phyloP scores from a whole-genome alignment of 2,797 vertebrate species.

The Spea hammondii region DNA sequence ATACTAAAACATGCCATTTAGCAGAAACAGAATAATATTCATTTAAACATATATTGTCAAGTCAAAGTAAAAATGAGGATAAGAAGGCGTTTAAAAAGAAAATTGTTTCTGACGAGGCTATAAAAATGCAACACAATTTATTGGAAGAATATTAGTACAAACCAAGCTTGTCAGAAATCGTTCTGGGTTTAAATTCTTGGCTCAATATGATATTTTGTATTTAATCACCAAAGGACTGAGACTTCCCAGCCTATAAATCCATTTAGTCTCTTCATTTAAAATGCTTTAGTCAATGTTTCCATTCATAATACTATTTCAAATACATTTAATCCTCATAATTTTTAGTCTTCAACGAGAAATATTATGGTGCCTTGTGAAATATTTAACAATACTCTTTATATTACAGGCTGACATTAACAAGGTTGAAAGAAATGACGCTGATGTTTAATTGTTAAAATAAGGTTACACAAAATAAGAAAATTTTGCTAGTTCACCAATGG shows the following conservation, averaged over 20 bases:
- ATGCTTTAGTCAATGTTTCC: constrained; percentile 1
- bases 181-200: background rate
- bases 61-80: background rate
- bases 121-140: background rate
- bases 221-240: constrained; percentile 1
- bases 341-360: background rate
- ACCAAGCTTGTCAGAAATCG: background rate
- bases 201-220: background rate
- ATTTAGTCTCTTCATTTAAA: background rate
- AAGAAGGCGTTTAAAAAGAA: background rate
- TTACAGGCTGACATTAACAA: background rate
- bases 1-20: too few species aligned
- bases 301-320: background rate
- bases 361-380: background rate
- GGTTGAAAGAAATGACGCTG: background rate
- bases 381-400: background rate
- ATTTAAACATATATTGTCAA: background rate
- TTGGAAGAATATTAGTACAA: background rate
- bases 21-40: background rate
- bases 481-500: too few species aligned
- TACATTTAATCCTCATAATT: background rate
- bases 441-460: background rate
- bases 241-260: background rate
- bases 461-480: too few species aligned
- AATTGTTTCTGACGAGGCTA: background rate